Percentiles rank a stretch among this genome's conserved stretches.
These are phyloP conservation scores for Dasypus novemcinctus DNA, from an alignment of 2,113 vertebrate genomes.

Conservation along the genomic window DNA sequence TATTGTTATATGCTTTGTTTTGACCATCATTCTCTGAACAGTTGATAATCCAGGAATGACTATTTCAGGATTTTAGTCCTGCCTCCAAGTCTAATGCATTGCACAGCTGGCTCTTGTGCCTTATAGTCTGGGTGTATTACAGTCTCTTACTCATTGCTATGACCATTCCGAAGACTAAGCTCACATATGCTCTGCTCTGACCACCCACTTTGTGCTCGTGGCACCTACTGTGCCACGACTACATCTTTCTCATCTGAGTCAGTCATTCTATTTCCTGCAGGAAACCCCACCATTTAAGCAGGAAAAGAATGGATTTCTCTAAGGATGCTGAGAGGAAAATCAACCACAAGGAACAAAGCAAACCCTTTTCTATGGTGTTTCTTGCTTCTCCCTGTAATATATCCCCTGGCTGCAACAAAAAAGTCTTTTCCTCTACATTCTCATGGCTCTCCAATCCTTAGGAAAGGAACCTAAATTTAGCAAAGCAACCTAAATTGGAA, in stretches of 20 bases:
- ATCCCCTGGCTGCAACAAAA: not conserved
- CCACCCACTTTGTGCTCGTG: not conserved
- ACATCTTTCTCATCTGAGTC: not conserved
- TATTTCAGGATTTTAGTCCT: not conserved
- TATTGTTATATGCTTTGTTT: not conserved
- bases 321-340: not conserved
- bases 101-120: not conserved
- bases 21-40: not conserved
- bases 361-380: not conserved
- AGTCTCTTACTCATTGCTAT: conserved; percentile 23
- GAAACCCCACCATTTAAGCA: not conserved
- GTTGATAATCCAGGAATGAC: not conserved
- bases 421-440: not conserved
- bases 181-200: conserved; percentile 42
- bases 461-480: no score
- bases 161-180: conserved; percentile 18
- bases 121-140: conserved; percentile 13
- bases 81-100: not conserved
- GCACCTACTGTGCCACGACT: conserved; percentile 23
- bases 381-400: not conserved
- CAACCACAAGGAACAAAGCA: not conserved
- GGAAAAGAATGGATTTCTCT: not conserved
- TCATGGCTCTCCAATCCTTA: not conserved
- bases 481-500: not conserved
- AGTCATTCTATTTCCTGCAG: not conserved